Evolutionary conservation across 2,113 vertebrate genomes (phyloP), one percentile per base, ranked within the genome.

Genomic region (Columba livia): DNA sequence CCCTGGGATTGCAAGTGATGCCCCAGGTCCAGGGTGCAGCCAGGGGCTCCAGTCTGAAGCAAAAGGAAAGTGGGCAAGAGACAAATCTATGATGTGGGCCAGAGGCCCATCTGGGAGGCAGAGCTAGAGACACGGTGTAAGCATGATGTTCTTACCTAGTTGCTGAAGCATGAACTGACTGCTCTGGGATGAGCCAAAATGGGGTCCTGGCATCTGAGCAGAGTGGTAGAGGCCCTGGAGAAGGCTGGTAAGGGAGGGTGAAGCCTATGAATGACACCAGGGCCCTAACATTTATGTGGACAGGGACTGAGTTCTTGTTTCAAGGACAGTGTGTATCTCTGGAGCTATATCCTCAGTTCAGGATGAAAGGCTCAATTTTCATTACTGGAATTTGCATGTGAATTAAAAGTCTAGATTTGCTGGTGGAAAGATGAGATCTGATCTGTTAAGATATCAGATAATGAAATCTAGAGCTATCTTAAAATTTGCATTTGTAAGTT

Each of bases 401-500:
- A 88, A 74, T 85, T 79, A 85, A 64, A 56, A 7, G 28, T 32
- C 20, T 47, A 58, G 5, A 13, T 60, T 80, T 93, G 34, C 65
- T 79, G 16, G 25, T 51, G 64, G 57, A 72, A 90, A 80, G 51
- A 84, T 57, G 53, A 92, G 51, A 90, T 73, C 48, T 60, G 18
- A 75, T 89, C 65, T 79, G 6, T 66, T 93, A 62, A 53, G 34
- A 29, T 79, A 93, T 91, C 73, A 95, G 73, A 81, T 85, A 94
- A 92, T 92, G 57, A 94, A 82, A 94, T 91, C 51, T 82, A 72
- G 85, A 95, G 4, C 66, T 79, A 15, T 42, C 36, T 79, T 61
- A 61, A 91, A 44, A 88, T 96, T 77, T 85, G 28, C 67, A 42
- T 93, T 96, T 82, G 10, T 54, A 72, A 89, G 62, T 87, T 89